phyloP scores from a whole-genome alignment of 2,888 invertebrate species.

The Allophyes oxyacanthae region DNA sequence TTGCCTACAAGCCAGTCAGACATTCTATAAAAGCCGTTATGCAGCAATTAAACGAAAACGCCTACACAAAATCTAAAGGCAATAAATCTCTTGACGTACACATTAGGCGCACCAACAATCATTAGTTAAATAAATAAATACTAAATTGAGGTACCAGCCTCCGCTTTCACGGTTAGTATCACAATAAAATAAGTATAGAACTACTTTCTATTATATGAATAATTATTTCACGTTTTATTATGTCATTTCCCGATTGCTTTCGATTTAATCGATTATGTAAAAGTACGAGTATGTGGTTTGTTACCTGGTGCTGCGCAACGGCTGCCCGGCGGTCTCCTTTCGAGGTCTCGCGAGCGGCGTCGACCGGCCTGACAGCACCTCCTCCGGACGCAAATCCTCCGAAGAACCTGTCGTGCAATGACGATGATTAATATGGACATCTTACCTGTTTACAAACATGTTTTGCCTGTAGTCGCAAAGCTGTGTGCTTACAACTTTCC shows the following conservation, averaged over 20 bases:
- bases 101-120: constrained; percentile 22
- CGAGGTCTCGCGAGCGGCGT: constrained; percentile 92
- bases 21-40: not conserved
- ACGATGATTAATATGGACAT: constrained; percentile 39
- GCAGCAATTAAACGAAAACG: constrained; percentile 24
- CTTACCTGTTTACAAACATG: constrained; percentile 29
- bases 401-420: constrained; percentile 75
- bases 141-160: constrained; percentile 2
- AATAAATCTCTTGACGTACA: constrained; percentile 23
- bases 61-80: constrained; percentile 44
- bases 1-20: constrained; percentile 4
- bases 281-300: constrained; percentile 39
- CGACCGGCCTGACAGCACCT: constrained; percentile 90
- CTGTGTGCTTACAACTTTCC: constrained; percentile 16
- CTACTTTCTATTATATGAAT: constrained; percentile 50
- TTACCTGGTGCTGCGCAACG: constrained; percentile 91
- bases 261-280: constrained; percentile 36
- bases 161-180: constrained; percentile 10
- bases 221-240: constrained; percentile 36
- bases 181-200: constrained; percentile 13
- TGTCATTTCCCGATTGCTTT: constrained; percentile 37
- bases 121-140: not conserved
- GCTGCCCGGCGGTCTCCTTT: constrained; percentile 90
- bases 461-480: constrained; percentile 9
- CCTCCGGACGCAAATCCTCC: constrained; percentile 83